Percentiles rank a stretch among this genome's conserved stretches.
phyloP scores from a whole-genome alignment of 30 jellyfish, hydroid and myxozoan species.

The Aurelia sp. region DNA sequence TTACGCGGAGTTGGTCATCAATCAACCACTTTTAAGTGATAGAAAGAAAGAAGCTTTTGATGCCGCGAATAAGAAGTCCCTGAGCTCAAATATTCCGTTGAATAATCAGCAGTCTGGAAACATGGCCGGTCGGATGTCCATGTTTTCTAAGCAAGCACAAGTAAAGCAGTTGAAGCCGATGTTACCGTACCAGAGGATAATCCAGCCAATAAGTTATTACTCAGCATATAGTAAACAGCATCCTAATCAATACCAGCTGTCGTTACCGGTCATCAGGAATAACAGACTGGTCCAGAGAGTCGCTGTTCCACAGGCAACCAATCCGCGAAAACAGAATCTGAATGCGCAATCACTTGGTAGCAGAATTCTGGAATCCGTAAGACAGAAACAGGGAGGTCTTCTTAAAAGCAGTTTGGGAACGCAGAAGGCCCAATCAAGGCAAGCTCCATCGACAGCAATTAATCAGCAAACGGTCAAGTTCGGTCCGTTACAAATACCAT shows the following conservation, averaged over 20 bases:
- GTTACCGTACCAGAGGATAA: conserved; percentile 34
- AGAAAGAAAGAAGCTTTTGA: neutral
- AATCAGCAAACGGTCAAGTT: conserved; percentile 3
- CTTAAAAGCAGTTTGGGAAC: neutral
- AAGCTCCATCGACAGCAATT: neutral
- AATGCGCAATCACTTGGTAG: no score
- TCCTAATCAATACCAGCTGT: neutral
- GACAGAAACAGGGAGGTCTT: neutral
- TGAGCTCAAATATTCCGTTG: neutral
- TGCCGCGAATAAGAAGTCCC: neutral
- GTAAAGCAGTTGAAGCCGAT: conserved; percentile 2
- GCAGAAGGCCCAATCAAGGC: neutral
- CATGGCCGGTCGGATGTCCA: neutral
- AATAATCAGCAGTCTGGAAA: neutral
- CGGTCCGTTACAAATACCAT: conserved; percentile 56
- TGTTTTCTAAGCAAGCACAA: neutral
- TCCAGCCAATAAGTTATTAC: neutral
- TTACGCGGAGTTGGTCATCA: conserved; percentile 18
- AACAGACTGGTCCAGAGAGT: neutral
- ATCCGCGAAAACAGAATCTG: no score
- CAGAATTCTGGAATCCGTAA: neutral
- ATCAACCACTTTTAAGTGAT: neutral
- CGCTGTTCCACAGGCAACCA: neutral
- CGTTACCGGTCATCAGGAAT: conserved; percentile 8
- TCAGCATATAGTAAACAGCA: neutral